Conservation (phyloP, 1,140 invertebrate genomes). For the Bombus breviceps region DNA sequence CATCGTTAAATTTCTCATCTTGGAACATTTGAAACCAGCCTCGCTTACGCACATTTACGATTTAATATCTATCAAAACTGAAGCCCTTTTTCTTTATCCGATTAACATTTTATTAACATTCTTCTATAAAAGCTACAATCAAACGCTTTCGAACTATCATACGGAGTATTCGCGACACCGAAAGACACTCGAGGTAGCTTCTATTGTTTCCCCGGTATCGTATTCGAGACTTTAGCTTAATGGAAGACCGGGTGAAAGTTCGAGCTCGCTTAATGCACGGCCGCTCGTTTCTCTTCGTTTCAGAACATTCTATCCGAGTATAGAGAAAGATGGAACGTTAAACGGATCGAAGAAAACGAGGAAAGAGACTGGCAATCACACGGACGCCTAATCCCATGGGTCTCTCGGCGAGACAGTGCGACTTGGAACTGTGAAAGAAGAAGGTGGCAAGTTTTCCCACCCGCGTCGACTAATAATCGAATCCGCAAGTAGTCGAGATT, state of each 20-base stretch:
- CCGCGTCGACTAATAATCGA: conserved; percentile 33
- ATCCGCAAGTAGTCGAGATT: not conserved
- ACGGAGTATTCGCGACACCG: not conserved
- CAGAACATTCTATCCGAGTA: not conserved
- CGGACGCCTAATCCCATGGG: not conserved
- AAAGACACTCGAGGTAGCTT: not conserved
- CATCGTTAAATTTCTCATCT: not conserved
- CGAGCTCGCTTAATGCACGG: conserved; percentile 2
- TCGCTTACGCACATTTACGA: too few relatives aligned
- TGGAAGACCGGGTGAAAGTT: conserved; percentile 26
- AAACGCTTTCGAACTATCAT: not conserved
- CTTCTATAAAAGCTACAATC: not conserved
- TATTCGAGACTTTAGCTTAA: conserved; percentile 1
- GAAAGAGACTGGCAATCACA: conserved; percentile 3
- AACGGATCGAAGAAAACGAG: not conserved
- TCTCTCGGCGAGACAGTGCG: not conserved
- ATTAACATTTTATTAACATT: not conserved
- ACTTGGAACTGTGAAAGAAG: too few relatives aligned
- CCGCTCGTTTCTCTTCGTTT: conserved; percentile 16
- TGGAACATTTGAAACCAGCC: not conserved
- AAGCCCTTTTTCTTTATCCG: too few relatives aligned
- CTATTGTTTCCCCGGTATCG: conserved; percentile 22
- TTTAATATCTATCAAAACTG: not conserved
- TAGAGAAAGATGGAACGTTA: not conserved
- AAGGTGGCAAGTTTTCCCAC: conserved; percentile 5